Evolutionary conservation across 1,140 invertebrate genomes (phyloP), one percentile per base, ranked within the genome.

Genomic region (Drosophila persimilis): DNA sequence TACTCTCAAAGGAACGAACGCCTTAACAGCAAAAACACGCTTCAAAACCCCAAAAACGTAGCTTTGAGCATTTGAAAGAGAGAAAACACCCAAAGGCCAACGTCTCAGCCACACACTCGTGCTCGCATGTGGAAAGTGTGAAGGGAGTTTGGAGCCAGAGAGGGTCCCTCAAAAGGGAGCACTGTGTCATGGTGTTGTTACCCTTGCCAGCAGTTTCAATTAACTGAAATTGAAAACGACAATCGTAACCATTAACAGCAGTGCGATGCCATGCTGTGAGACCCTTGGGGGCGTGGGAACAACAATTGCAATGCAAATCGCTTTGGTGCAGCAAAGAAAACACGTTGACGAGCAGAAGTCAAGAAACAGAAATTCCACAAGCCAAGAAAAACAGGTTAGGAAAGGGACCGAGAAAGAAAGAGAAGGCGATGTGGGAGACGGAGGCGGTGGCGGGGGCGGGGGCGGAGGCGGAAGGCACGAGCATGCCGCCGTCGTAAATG

Each of bases 201-300:
- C 15, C 55, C 62, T 58, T 74, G 64, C 53, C 64, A 43, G 58
- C 58, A 62, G 61, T 86, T 86, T 86, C 81, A 86, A 86, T 86
- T 86, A 86, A 86, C 83, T 78, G 70, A 69, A 88, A 86, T 86
- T 86, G 81, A 75, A 83, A 86, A 63, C 81, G 77, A 88, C 77
- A 75, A 88, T 85, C 73, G 83, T 85, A 81, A 81, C 77, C 70
- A 86, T 86, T 76, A 81, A 88, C 78, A 72, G 83, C 70, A 67
- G 54, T 64, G 62, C 72, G 73, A 57, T 31, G 45, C 43, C 51
- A 50, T 44, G 41, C 58, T 24, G 67, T 29, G 58, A 41, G 41
- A 24, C 41, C 39, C 53, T 31, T 15, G 24, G 41, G 43, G 43
- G 46, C 56, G 17, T 58, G 48, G 62, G 44, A 59, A 31, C 73